These are phyloP conservation scores for human DNA, from an alignment of 2,113 vertebrate genomes.

Conservation along the genomic window DNA sequence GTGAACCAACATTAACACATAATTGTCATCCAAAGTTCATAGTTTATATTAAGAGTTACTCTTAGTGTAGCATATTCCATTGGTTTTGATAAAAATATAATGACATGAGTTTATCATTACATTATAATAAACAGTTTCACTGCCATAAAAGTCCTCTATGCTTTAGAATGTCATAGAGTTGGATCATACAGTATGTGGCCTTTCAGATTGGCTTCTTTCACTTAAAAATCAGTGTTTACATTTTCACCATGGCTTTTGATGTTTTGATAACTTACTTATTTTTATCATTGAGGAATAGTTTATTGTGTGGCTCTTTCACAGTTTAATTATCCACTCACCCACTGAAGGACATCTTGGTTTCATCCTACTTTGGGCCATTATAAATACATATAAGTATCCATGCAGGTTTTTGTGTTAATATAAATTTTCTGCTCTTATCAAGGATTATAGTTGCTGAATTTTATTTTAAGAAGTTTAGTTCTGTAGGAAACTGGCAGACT, in stretches of 20 bases:
- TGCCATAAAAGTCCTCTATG: background rate
- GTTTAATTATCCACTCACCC: background rate
- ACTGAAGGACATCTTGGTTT: background rate
- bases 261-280: background rate
- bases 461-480: background rate
- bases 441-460: background rate
- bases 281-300: background rate
- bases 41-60: background rate
- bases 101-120: background rate
- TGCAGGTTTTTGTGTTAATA: background rate
- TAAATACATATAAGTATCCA: background rate
- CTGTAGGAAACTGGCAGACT: background rate
- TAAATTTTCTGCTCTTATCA: background rate
- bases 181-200: background rate
- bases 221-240: background rate
- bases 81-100: background rate
- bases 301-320: background rate
- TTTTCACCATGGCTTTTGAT: background rate
- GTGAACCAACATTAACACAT: background rate
- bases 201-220: background rate
- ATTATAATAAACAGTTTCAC: background rate
- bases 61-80: background rate
- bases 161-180: background rate
- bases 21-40: background rate
- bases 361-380: background rate